phyloP scores from a whole-genome alignment of 2,888 invertebrate species.

The Dolomedes plantarius region DNA sequence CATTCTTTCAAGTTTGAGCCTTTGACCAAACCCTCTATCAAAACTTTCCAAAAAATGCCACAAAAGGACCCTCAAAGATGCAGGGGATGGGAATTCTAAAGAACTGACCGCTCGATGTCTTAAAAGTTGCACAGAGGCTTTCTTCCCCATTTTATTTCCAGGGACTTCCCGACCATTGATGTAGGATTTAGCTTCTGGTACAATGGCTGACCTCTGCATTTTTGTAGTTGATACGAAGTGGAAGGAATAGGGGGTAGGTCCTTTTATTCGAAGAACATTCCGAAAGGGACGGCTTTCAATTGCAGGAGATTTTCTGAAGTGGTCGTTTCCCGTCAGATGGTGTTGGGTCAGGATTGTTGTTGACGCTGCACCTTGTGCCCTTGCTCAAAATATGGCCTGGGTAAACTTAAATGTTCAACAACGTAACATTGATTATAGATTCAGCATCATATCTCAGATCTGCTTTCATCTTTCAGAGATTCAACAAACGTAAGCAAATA shows the following conservation, averaged over 20 bases:
- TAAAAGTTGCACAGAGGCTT: neutral
- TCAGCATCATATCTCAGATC: no score
- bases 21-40: neutral
- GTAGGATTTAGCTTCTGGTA: neutral
- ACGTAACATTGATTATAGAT: no score
- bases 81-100: neutral
- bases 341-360: neutral
- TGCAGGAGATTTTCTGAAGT: no score
- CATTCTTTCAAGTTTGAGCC: neutral
- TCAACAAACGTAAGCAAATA: no score
- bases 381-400: no score
- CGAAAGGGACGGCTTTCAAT: no score
- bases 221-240: neutral
- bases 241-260: neutral
- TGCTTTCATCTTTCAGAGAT: no score
- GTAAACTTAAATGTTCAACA: no score
- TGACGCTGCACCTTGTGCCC: neutral
- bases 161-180: neutral
- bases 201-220: slow-evolving; percentile 2
- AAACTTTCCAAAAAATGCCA: neutral
- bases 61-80: neutral
- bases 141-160: neutral
- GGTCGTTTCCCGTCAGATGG: neutral
- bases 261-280: neutral
- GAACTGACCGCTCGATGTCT: neutral